Base-by-base conservation (phyloP, 2,888 invertebrate species). In the Xestobium rufovillosum region DNA sequence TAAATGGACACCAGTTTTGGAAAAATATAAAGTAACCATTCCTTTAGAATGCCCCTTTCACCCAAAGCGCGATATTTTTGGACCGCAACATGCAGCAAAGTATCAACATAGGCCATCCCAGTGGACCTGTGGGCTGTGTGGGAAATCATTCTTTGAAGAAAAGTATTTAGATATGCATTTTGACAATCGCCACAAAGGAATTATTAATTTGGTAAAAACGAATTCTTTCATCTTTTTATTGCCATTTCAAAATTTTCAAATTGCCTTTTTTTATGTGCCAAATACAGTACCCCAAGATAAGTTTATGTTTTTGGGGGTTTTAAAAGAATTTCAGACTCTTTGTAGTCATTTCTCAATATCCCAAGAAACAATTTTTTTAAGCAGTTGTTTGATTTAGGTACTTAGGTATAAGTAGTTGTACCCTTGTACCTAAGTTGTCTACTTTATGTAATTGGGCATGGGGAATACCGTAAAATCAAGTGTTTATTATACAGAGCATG, bases 31-130 rank as follows among this genome's bases (percentile, higher is more conserved):
- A 67, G 85, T 88, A 40, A 81, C 80, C 58, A 67, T 91, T 50
- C 90, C 90, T 10, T 63, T 89, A 55, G 89, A 90, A 66, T 91
- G 91, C 62, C 91, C 91, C 28, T 83, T 91, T 63, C 89, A 91
- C 69, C 85, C 86, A 25, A 74, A 78, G 50, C 75, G 90, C 51
- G 91, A 91, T 65, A 83, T 90, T 47, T 88, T 88, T 66, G 82
- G 84, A 47, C 87, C 87, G 12, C 86, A 89, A 61, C 86, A 89
- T 65, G 76, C 79, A 39, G 83, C 87, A 55, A 89, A 89, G 67
- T 75, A 82, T 55, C 84, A 86, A 60, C 85, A 87, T 67, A 75
- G 88, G 44, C 78, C 86, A 11, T 85, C 86, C 19, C 88, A 89
- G 65, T 90, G 90, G 89, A 87, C 85, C 6, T 91, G 91, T 60